Percentiles rank a stretch among this genome's conserved stretches.
These are phyloP conservation scores for Spialia ferax DNA, from an alignment of 2,888 invertebrate species.

Conservation along the genomic window DNA sequence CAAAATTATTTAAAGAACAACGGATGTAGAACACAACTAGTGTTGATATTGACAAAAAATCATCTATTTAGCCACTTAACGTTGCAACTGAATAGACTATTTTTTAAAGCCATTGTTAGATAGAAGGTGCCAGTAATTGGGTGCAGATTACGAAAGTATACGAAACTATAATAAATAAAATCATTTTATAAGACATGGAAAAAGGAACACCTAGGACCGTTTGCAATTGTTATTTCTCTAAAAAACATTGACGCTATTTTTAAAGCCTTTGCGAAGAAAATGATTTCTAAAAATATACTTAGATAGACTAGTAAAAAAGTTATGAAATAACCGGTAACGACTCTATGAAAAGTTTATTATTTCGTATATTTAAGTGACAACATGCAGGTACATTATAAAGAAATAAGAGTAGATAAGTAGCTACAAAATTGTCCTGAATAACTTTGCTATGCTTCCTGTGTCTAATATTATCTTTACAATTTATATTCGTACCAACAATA, in stretches of 20 bases:
- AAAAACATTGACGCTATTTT: neutral
- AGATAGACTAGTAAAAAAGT: too few species aligned
- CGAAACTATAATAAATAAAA: slow-evolving; percentile 21
- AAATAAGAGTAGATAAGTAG: too few species aligned
- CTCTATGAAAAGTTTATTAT: too few species aligned
- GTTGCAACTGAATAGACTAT: neutral
- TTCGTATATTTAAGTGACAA: too few species aligned
- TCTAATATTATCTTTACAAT: too few species aligned
- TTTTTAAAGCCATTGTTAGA: slow-evolving; percentile 9
- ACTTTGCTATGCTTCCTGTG: too few species aligned
- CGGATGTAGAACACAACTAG: slow-evolving; percentile 10
- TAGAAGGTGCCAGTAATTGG: slow-evolving; percentile 23
- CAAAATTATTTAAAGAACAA: neutral
- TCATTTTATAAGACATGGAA: slow-evolving; percentile 2
- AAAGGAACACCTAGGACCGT: neutral
- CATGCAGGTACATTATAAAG: too few species aligned
- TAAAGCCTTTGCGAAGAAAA: too few species aligned
- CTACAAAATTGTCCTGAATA: too few species aligned
- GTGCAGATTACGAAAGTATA: slow-evolving; percentile 30
- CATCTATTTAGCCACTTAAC: neutral
- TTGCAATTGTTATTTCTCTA: neutral
- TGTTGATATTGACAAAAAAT: slow-evolving; percentile 12
- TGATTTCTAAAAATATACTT: neutral
- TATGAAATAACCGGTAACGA: too few species aligned
- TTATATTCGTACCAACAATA: too few species aligned